phyloP scores from a whole-genome alignment of 2,888 invertebrate species.

The Halictus quadricinctus region DNA sequence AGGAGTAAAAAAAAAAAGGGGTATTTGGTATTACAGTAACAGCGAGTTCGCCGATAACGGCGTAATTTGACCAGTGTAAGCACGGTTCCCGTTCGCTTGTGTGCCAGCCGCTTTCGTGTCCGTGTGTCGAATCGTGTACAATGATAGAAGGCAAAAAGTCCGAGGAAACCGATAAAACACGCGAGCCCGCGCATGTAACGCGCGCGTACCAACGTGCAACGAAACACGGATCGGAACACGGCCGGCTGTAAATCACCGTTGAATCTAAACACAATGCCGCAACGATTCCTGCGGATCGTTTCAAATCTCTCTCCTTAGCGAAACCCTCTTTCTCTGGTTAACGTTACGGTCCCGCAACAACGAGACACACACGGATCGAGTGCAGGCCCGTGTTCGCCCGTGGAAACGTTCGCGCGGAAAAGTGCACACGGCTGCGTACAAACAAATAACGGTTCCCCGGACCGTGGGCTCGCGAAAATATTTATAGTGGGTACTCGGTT shows the following conservation, averaged over 20 bases:
- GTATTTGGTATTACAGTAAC: neutral
- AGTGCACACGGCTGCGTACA: conserved; percentile 39
- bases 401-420: conserved; percentile 40
- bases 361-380: conserved; percentile 31
- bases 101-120: neutral
- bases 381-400: conserved; percentile 37
- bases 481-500: conserved; percentile 55
- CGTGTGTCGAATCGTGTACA: neutral
- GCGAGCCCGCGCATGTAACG: conserved; percentile 42
- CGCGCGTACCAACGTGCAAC: conserved; percentile 44
- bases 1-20: neutral
- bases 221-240: conserved; percentile 46
- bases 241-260: conserved; percentile 61
- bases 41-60: conserved; percentile 34
- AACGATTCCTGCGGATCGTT: conserved; percentile 56
- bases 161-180: conserved; percentile 41
- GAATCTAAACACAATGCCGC: conserved; percentile 64
- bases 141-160: conserved; percentile 22
- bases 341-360: conserved; percentile 25
- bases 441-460: conserved; percentile 60
- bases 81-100: neutral
- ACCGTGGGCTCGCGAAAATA: conserved; percentile 57
- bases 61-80: conserved; percentile 10
- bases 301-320: conserved; percentile 59
- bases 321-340: neutral